These are phyloP conservation scores for Stichodactyla helianthus DNA, from an alignment of 64 coral and sea anemone genomes.

Conservation along the genomic window DNA sequence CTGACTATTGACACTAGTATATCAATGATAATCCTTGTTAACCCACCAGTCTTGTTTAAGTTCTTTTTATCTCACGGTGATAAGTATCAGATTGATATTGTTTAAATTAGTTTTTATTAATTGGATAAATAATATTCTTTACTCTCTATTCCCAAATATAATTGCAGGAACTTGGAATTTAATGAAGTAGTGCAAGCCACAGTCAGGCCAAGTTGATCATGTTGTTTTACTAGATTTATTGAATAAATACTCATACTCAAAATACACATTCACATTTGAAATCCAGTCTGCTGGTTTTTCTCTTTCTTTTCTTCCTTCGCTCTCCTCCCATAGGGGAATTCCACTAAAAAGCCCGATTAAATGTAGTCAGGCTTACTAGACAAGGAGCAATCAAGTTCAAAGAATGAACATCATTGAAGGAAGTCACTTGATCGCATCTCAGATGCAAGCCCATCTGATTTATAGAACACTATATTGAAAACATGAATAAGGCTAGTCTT, in stretches of 20 bases:
- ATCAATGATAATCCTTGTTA: not conserved
- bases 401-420: no score
- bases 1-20: not conserved
- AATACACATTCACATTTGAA: slow-evolving; percentile 1
- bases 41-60: not conserved
- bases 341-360: no score
- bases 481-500: no score
- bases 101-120: not conserved
- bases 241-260: slow-evolving; percentile 3
- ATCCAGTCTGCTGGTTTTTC: not conserved
- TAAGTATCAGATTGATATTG: not conserved
- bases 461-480: no score
- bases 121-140: not conserved
- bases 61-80: not conserved
- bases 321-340: no score
- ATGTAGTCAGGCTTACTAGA: no score
- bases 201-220: not conserved
- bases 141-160: not conserved
- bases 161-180: not conserved
- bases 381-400: no score
- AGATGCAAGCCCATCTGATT: no score
- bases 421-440: no score
- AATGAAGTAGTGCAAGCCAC: not conserved
- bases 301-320: no score
- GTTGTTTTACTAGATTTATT: slow-evolving; percentile 5